Evolutionary conservation across 1,140 invertebrate genomes (phyloP), one percentile per base, ranked within the genome.

Genomic region (Apis dorsata): DNA sequence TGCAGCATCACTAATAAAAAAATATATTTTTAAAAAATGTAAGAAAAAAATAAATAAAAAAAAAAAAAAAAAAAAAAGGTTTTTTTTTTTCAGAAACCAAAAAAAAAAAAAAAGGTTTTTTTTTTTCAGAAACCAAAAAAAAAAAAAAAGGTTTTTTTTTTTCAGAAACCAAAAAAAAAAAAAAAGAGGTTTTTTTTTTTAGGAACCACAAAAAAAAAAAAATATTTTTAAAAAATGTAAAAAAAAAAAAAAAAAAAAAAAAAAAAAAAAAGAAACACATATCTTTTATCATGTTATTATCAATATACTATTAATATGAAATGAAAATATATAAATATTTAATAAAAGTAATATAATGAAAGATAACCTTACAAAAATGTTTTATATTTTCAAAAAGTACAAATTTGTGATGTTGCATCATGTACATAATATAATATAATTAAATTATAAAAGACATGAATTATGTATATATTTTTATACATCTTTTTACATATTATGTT

Each of bases 321-420:
- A 60, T 72, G 17, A n/a, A 59, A 69, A 49, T 21, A 79, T 11
- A 8, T n/a, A 21, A 15, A 51, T 44, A 34, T 28, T 34, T 5
- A 75, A 15, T 51, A 49, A 1, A 68, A 81, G 57, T n/a, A 3
- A 68, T 51, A 17, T 55, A 65, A 78, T 13, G 51, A 70, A 62
- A 55, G 78, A 49, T 55, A 49, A 49, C 10, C 21, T 24, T 28
- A 66, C 24, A 53, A 55, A 73, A 80, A 11, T 15, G 9, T 62
- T 28, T 17, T 60, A 59, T 19, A 62, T 0, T 70, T 19, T 28
- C 44, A 57, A 51, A 44, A 11, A 63, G 8, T 57, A 57, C n/a
- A 75, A 55, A 63, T 60, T 49, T 57, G 21, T 73, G 28, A 69
- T 60, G 34, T 77, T 66, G 51, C 77, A 79, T 44, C 19, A 11